These are phyloP conservation scores for Crossocerus cetratus DNA, from an alignment of 2,888 invertebrate genomes.

Conservation along the genomic window DNA sequence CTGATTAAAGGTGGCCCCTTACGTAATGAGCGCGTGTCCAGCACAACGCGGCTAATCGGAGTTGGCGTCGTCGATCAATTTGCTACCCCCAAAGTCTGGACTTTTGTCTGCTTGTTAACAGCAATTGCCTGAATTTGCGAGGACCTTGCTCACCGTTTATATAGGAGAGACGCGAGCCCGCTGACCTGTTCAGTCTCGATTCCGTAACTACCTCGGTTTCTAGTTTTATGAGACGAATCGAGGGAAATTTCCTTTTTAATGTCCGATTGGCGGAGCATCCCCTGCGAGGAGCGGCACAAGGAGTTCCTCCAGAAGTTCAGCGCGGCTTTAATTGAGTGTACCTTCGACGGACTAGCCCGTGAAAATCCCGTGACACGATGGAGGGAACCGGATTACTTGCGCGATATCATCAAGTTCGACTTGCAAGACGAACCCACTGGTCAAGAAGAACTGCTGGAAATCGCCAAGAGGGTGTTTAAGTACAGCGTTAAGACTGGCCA, in stretches of 20 bases:
- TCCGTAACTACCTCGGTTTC: not conserved
- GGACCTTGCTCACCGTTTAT: constrained; percentile 49
- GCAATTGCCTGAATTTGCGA: constrained; percentile 46
- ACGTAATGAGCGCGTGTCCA: constrained; percentile 16
- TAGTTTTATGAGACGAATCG: not conserved
- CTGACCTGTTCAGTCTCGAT: constrained; percentile 26
- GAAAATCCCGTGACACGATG: constrained; percentile 78
- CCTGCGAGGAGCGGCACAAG: constrained; percentile 73
- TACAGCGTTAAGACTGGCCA: constrained; percentile 81
- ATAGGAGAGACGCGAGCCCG: constrained; percentile 36
- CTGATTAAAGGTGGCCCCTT: not conserved
- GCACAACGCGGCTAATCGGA: constrained; percentile 12
- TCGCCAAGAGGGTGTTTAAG: constrained; percentile 77
- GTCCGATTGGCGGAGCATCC: constrained; percentile 59
- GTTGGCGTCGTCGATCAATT: constrained; percentile 30
- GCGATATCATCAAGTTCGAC: constrained; percentile 75
- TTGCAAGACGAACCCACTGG: constrained; percentile 72
- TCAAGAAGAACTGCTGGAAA: constrained; percentile 76
- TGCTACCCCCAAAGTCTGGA: constrained; percentile 13
- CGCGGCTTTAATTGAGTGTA: constrained; percentile 74
- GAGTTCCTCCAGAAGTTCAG: constrained; percentile 75
- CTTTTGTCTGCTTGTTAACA: constrained; percentile 52
- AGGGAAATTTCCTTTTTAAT: constrained; percentile 26
- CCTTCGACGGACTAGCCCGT: constrained; percentile 73
- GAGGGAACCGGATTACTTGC: constrained; percentile 77